Conservation (phyloP, 2,113 vertebrate genomes). For the Terrapene triunguis region DNA sequence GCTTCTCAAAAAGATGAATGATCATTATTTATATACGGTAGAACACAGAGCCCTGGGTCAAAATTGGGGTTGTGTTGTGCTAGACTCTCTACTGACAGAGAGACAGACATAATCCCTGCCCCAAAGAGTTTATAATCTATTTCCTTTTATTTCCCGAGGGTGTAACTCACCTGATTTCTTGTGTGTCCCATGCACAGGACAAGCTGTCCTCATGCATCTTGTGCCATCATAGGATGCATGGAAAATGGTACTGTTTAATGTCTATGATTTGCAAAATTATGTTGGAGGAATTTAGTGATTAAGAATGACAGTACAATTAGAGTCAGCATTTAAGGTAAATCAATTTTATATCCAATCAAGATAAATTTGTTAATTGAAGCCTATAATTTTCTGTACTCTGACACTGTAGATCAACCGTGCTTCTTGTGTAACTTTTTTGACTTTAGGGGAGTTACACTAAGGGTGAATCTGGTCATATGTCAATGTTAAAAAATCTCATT, state of each 20-base stretch:
- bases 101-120: background rate
- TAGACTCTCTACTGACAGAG: background rate
- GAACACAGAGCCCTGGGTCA: accelerated
- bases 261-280: accelerated
- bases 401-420: background rate
- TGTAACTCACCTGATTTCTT: background rate
- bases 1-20: background rate
- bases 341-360: background rate
- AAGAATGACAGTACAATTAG: background rate
- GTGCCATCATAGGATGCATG: accelerated
- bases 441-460: background rate
- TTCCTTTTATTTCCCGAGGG: background rate
- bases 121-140: background rate
- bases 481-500: background rate
- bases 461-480: background rate
- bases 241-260: background rate
- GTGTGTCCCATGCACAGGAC: background rate
- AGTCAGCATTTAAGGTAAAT: background rate
- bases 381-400: background rate
- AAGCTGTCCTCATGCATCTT: background rate
- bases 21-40: background rate
- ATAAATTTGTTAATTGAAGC: background rate
- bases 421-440: background rate
- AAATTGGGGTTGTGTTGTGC: background rate
- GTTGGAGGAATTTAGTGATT: accelerated